These are phyloP conservation scores for Eospalax fontanierii DNA, from an alignment of 2,797 vertebrate genomes.

Conservation along the genomic window DNA sequence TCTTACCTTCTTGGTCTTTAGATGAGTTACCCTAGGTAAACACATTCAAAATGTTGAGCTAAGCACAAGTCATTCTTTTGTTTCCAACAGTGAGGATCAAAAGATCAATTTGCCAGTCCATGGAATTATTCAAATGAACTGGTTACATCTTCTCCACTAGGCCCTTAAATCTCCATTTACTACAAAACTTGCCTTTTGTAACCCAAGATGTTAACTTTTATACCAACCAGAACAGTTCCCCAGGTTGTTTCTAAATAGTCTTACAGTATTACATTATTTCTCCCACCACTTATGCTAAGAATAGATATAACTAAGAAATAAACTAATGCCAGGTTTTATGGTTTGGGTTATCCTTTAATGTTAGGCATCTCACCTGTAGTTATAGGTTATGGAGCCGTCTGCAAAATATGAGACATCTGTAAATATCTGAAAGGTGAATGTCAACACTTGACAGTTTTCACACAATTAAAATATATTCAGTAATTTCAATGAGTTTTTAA, in stretches of 20 bases:
- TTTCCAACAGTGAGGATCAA: no score
- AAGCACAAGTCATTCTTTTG: background rate
- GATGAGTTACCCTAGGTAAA: background rate
- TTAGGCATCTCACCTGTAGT: no score
- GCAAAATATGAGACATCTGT: background rate
- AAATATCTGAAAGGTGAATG: background rate
- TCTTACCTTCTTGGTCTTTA: background rate
- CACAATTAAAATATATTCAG: background rate
- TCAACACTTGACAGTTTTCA: background rate
- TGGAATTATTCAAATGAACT: background rate
- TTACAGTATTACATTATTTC: no score
- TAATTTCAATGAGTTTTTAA: background rate
- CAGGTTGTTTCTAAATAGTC: background rate
- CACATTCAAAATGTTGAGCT: background rate
- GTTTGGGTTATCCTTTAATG: no score
- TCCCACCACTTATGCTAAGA: background rate
- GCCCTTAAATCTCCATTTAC: background rate
- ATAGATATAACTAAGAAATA: no score
- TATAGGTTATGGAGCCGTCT: no score
- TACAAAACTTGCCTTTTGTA: background rate
- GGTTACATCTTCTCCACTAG: no score
- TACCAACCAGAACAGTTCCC: rapidly evolving
- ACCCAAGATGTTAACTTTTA: background rate
- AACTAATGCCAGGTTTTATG: no score
- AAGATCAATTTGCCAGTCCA: background rate